These are phyloP conservation scores for Xylota segnis DNA, from an alignment of 2,888 invertebrate species.

Conservation along the genomic window DNA sequence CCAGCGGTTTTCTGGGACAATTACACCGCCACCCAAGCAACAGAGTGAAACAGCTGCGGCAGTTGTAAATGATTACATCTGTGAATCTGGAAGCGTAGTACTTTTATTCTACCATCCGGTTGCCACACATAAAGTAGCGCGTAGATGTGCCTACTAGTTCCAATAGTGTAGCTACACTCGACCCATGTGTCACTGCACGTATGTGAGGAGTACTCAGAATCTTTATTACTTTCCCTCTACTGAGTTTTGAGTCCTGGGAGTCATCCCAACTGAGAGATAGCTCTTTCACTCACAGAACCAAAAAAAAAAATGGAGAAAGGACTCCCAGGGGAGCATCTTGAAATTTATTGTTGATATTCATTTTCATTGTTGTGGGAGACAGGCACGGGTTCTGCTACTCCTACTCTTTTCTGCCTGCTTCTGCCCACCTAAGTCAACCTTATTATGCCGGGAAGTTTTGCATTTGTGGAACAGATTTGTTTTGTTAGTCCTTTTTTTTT, in stretches of 20 bases:
- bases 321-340: slow-evolving; percentile 49
- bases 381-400: slow-evolving; percentile 6
- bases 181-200: slow-evolving; percentile 57
- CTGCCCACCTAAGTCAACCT: slow-evolving; percentile 46
- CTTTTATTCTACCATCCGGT: slow-evolving; percentile 10
- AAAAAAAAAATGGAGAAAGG: slow-evolving; percentile 40
- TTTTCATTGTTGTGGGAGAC: slow-evolving; percentile 50
- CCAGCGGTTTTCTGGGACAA: slow-evolving; percentile 43
- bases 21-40: slow-evolving; percentile 19
- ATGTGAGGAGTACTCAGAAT: slow-evolving; percentile 53
- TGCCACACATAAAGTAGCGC: slow-evolving; percentile 44
- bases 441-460: slow-evolving; percentile 42
- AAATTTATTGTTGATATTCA: slow-evolving; percentile 60
- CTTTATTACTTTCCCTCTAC: slow-evolving; percentile 52
- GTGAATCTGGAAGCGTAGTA: slow-evolving; percentile 40
- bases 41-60: slow-evolving; percentile 47
- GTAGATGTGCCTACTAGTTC: slow-evolving; percentile 51
- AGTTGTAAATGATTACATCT: slow-evolving; percentile 64
- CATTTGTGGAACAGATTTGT: slow-evolving; percentile 55
- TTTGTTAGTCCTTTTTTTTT: slow-evolving; percentile 17
- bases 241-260: slow-evolving; percentile 38
- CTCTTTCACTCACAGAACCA: slow-evolving; percentile 19
- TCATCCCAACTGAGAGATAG: slow-evolving; percentile 56
- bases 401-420: slow-evolving; percentile 11
- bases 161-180: slow-evolving; percentile 17